phyloP scores from a whole-genome alignment of 2,797 vertebrate species.

The Semaprochilodus insignis region DNA sequence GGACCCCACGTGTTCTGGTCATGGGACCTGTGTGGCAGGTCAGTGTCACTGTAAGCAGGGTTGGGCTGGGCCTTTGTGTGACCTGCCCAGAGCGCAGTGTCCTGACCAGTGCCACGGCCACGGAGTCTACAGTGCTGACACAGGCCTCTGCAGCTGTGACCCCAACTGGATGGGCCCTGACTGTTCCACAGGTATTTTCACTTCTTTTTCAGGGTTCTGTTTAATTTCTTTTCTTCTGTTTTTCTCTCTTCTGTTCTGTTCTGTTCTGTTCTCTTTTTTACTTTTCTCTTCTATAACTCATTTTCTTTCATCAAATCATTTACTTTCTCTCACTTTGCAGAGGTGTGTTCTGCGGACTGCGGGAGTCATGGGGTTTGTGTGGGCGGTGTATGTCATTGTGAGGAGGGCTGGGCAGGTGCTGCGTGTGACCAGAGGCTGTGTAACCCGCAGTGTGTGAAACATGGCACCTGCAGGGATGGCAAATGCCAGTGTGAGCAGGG shows the following conservation, averaged over 20 bases:
- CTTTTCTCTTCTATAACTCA: not conserved
- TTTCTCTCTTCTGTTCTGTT: not conserved
- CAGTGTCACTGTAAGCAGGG: slow-evolving; percentile 88
- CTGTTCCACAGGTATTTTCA: slow-evolving; percentile 85
- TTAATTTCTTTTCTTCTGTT: not conserved
- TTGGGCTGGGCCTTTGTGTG: slow-evolving; percentile 86
- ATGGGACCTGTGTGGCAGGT: slow-evolving; percentile 86
- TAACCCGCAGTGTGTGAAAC: slow-evolving; percentile 88
- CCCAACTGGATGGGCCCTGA: slow-evolving; percentile 91
- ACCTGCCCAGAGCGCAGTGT: slow-evolving; percentile 84
- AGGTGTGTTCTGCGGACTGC: slow-evolving; percentile 91
- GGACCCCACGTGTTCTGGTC: slow-evolving; percentile 86
- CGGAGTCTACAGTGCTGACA: slow-evolving; percentile 83
- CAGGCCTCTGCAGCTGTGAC: slow-evolving; percentile 87
- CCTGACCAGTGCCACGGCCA: slow-evolving; percentile 90
- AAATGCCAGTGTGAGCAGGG: slow-evolving; percentile 93
- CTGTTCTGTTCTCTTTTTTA: not conserved
- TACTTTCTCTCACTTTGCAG: slow-evolving; percentile 68
- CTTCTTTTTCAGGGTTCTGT: not conserved
- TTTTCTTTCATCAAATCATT: not conserved
- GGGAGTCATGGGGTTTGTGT: slow-evolving; percentile 91
- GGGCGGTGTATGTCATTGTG: slow-evolving; percentile 87
- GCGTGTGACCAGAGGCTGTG: slow-evolving; percentile 90
- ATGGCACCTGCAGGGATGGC: slow-evolving; percentile 91
- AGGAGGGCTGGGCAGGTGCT: slow-evolving; percentile 89